Evolutionary conservation across 2,797 vertebrate species (phyloP).

Genomic region (Ctenopoma kingsleyae): DNA sequence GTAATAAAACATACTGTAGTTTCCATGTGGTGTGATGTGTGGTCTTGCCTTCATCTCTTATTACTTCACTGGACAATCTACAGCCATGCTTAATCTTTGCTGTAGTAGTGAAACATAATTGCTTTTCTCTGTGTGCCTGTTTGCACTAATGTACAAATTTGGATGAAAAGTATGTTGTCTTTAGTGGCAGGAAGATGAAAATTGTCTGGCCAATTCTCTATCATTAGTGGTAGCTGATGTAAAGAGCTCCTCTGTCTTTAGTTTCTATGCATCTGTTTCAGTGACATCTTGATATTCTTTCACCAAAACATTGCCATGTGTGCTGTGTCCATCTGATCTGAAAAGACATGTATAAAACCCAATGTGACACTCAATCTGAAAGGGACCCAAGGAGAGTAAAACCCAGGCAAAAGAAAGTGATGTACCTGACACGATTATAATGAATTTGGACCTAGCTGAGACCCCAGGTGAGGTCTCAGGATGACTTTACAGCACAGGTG

Average conservation of each 20-base stretch:
- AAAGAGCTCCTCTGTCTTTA: constrained; percentile 1
- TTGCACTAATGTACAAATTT: constrained; percentile 8
- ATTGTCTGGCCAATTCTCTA: constrained; percentile 13
- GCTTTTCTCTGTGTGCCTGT: constrained; percentile 1
- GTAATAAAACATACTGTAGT: constrained; percentile 22
- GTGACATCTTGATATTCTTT: background rate
- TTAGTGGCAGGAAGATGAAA: constrained; percentile 17
- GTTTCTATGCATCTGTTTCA: background rate
- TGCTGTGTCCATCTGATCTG: background rate
- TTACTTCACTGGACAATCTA: constrained; percentile 15
- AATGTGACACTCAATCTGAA: background rate
- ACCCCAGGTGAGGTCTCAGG: too few species aligned
- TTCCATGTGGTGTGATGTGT: constrained; percentile 31
- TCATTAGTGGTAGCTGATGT: constrained; percentile 17
- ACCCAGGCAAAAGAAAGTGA: background rate
- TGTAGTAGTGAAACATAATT: constrained; percentile 9
- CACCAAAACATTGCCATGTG: background rate
- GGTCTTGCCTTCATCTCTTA: constrained; percentile 22
- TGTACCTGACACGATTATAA: too few species aligned
- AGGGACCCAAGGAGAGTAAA: background rate
- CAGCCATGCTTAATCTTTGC: background rate
- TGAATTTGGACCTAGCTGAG: too few species aligned
- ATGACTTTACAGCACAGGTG: too few species aligned
- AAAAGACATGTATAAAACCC: background rate
- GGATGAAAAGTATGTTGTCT: background rate